Percentiles rank a stretch among this genome's conserved stretches.
Evolutionary conservation across 2,888 invertebrate genomes (phyloP).

Genomic region (Ceraclea dissimilis): DNA sequence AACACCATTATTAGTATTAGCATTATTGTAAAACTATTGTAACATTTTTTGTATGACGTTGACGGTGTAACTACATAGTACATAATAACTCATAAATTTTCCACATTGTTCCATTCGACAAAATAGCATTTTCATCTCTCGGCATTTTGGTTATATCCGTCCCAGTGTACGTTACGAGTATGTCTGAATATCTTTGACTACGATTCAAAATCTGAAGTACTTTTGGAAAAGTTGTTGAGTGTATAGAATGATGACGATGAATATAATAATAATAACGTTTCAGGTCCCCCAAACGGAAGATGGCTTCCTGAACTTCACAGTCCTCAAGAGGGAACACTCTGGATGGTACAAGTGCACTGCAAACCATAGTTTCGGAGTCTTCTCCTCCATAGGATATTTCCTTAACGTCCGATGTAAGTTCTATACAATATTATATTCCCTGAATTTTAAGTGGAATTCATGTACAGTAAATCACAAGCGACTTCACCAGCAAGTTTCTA

Average conservation of each 20-base stretch:
- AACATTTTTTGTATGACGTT: no score
- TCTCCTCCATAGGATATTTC: slow-evolving; percentile 73
- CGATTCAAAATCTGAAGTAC: background rate
- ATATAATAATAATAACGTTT: slow-evolving; percentile 1
- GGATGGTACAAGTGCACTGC: slow-evolving; percentile 81
- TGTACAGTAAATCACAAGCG: no score
- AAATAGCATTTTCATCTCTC: no score
- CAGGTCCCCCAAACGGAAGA: slow-evolving; percentile 62
- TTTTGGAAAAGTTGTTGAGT: background rate
- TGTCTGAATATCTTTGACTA: background rate
- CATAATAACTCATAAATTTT: no score
- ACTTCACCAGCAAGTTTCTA: no score
- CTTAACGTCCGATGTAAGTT: slow-evolving; percentile 73
- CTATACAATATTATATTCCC: background rate
- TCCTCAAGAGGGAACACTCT: slow-evolving; percentile 63
- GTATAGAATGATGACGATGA: background rate
- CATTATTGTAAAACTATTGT: no score
- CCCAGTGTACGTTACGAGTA: no score
- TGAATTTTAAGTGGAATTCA: background rate
- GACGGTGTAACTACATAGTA: no score
- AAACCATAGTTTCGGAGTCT: slow-evolving; percentile 58
- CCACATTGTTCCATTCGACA: no score
- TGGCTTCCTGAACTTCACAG: slow-evolving; percentile 70
- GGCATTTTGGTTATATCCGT: no score
- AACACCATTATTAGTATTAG: no score